Evolutionary conservation across 1,140 invertebrate species (phyloP).

Genomic region (Lordiphosa stackelbergi): DNA sequence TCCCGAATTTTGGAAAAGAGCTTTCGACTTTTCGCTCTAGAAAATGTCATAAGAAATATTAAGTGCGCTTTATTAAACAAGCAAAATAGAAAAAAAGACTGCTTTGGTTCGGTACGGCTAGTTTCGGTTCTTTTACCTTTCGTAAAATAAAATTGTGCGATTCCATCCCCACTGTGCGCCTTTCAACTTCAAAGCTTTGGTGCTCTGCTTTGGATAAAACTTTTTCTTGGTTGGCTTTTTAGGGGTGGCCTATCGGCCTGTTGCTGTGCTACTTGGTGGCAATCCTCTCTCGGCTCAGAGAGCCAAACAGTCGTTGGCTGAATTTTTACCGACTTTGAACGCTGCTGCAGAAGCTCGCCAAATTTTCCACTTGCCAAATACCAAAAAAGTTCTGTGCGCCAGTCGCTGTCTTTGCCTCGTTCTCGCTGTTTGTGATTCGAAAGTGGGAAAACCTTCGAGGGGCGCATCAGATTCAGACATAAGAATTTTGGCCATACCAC

Average conservation of each 20-base stretch:
- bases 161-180: conserved; percentile 2
- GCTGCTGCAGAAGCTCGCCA: conserved; percentile 26
- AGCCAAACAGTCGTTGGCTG: conserved; percentile 15
- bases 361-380: conserved; percentile 61
- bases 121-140: too few relatives aligned
- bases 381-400: conserved; percentile 26
- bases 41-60: too few relatives aligned
- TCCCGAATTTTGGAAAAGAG: too few relatives aligned
- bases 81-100: too few relatives aligned
- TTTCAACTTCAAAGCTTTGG: conserved; percentile 29
- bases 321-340: conserved; percentile 42
- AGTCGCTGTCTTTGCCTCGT: conserved; percentile 50
- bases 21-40: too few relatives aligned
- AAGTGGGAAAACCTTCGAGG: conserved; percentile 21
- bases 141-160: too few relatives aligned
- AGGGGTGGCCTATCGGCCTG: conserved; percentile 63
- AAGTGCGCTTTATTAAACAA: too few relatives aligned
- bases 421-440: conserved; percentile 16
- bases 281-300: conserved; percentile 32
- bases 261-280: neutral
- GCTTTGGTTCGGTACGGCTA: too few relatives aligned
- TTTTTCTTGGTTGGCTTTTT: conserved; percentile 40
- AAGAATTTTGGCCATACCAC: conserved; percentile 32
- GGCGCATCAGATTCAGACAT: conserved; percentile 16
- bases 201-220: conserved; percentile 35